phyloP scores from a whole-genome alignment of 2,888 invertebrate species.

The Brachylomia viminalis region DNA sequence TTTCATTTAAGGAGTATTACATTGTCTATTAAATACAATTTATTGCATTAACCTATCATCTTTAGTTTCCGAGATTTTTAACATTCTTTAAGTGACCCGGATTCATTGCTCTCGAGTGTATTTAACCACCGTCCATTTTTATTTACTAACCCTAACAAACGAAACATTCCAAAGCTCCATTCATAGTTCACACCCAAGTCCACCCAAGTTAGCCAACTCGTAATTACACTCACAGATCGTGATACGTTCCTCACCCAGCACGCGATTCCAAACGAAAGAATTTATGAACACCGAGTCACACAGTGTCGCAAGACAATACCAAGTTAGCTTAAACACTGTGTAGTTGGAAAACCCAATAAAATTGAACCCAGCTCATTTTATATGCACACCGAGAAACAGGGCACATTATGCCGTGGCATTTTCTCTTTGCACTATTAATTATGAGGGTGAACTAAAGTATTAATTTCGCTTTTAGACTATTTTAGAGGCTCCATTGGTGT shows the following conservation, averaged over 20 bases:
- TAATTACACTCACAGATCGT: slow-evolving; percentile 48
- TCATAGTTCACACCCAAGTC: slow-evolving; percentile 38
- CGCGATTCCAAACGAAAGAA: slow-evolving; percentile 40
- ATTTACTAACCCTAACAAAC: slow-evolving; percentile 26
- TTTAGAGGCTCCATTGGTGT: slow-evolving; percentile 26
- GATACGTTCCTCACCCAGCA: slow-evolving; percentile 34
- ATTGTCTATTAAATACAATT: no score
- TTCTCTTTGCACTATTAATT: slow-evolving; percentile 70
- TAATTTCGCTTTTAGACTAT: slow-evolving; percentile 53
- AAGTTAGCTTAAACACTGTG: neutral
- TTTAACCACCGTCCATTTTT: slow-evolving; percentile 5
- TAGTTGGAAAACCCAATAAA: slow-evolving; percentile 52
- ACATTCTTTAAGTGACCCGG: no score
- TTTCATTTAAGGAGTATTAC: no score
- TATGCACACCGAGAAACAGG: slow-evolving; percentile 62
- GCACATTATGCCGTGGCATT: slow-evolving; percentile 57
- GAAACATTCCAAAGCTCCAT: slow-evolving; percentile 37
- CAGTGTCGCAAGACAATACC: neutral
- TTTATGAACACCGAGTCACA: slow-evolving; percentile 39
- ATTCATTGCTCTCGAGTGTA: no score
- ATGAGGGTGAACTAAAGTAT: slow-evolving; percentile 59
- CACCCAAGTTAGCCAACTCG: slow-evolving; percentile 41
- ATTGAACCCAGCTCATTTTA: slow-evolving; percentile 64
- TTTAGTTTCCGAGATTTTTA: no score
- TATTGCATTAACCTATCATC: no score